Base-by-base conservation (phyloP, 2,888 invertebrate species). In the Scotopteryx bipunctaria region DNA sequence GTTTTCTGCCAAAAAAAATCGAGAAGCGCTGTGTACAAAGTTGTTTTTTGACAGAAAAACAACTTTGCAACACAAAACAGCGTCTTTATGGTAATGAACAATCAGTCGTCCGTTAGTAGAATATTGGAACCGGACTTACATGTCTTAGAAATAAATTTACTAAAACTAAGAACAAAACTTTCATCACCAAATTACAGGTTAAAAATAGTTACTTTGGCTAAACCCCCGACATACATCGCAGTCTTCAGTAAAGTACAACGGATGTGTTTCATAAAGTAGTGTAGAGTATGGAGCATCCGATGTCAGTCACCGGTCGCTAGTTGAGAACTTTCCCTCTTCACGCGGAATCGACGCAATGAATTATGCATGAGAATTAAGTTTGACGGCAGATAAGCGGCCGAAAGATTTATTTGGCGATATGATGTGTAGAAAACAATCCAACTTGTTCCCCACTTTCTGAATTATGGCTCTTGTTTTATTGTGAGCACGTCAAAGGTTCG, bases 301-400 rank as follows among this genome's bases (percentile, higher is more conserved):
- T 35, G 52, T 48, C 45, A 63, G 62, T 64, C 76, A 75, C 73
- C 80, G 77, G 72, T 64, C 69, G 68, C 51, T 55, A 77, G 75
- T 78, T 78, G 66, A 61, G 63, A 85, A 83, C 72, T 83, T 83
- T 81, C 76, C 78, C 76, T 80, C 78, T 79, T 76, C 81, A 73
- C 77, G 70, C 76, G 76, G 73, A 74, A 82, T 82, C 82, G 76
- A 78, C 82, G 79, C 80, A 63, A 86, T 89, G 89, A 87, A 88
- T 89, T 86, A 89, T 89, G 83, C 85, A 88, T 86, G 79, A 83
- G 86, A 87, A 89, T 89, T 87, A 88, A 86, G 79, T 88, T 88
- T 86, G 86, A 87, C 85, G 85, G 74, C 76, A 86, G 89, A 89
- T 89, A 89, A 87, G 83, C 82, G 81, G 76, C 78, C 73, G 60